Base-by-base conservation (phyloP, 1,140 invertebrate genomes). In the Zaprionus taronus region DNA sequence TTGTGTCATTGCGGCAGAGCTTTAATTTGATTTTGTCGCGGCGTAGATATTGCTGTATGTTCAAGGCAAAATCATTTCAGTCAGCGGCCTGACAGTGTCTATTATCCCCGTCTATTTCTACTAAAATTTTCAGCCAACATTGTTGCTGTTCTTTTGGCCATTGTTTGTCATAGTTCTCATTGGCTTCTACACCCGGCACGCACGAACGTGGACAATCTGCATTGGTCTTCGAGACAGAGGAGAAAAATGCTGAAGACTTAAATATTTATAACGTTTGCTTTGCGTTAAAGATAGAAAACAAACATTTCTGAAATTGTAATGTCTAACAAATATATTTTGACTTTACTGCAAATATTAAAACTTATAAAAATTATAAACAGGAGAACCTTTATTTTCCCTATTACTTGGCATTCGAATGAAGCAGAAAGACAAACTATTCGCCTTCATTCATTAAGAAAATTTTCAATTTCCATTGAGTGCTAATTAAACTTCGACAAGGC, bases 61-160 rank as follows among this genome's bases (percentile, higher is more conserved):
- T 44, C 22, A 28, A 68, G 20, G n/a, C 68, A 34, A n/a, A 70
- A 38, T 55, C 11, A 61, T 74, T 64, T 65, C 49, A 65, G 69
- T 70, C 47, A 61, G 61, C 44, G 56, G 20, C n/a, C 20, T 72
- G 56, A 38, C 24, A 28, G 38, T 57, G 28, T 56, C 57, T 28
- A 20, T 53, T 72, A n/a, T 58, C 31, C 36, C 24, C 24, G 24
- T 26, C 24, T 24, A 24, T 24, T 26, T 26, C 4, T 4, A 26
- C 24, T 26, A 5, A 2, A 9, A 3, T 14, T 17, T 65, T 41
- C 41, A 17, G 20, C 2, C 47, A 44, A 38, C 14, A 12, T 38
- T 38, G 41, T 20, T 47, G 0, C 3, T 26, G 24, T 26, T 26
- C 24, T 26, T 26, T 26, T 26, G 24, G 24, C 4, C 0, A 4